A percentile compares a stretch with the other conserved stretches of the same genome.
Evolutionary conservation across 2,113 vertebrate genomes (phyloP).

Genomic region (Spea bombifrons): DNA sequence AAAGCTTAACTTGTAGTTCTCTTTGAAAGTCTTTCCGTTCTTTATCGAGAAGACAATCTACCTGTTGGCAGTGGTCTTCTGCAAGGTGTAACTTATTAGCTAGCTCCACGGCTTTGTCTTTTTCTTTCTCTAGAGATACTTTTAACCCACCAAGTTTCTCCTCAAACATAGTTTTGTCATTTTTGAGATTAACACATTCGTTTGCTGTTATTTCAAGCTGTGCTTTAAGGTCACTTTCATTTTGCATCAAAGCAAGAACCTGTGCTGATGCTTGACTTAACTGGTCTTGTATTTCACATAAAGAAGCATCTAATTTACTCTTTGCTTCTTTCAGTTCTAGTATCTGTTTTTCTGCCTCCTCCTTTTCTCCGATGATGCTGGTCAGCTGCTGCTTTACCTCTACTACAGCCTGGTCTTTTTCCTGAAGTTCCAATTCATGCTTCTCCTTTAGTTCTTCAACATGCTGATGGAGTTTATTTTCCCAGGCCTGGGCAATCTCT

Average conservation of each 20-base stretch:
- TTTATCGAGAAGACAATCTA: constrained; percentile 64
- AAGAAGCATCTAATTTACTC: constrained; percentile 62
- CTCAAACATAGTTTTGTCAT: constrained; percentile 71
- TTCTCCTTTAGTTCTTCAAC: constrained; percentile 76
- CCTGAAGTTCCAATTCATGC: constrained; percentile 69
- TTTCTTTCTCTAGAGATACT: constrained; percentile 63
- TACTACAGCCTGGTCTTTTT: constrained; percentile 74
- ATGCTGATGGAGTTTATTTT: constrained; percentile 73
- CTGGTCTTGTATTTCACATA: constrained; percentile 79
- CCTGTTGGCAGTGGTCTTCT: constrained; percentile 65
- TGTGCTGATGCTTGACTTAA: constrained; percentile 68
- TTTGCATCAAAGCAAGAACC: constrained; percentile 65
- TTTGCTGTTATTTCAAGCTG: constrained; percentile 72
- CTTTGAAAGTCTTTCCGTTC: constrained; percentile 69
- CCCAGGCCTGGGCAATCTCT: constrained; percentile 65
- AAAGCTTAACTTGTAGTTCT: constrained; percentile 64
- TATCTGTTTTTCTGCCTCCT: constrained; percentile 63
- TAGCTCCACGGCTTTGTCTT: constrained; percentile 64
- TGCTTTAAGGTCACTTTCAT: constrained; percentile 68
- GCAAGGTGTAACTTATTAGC: constrained; percentile 62
- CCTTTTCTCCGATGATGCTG: constrained; percentile 65
- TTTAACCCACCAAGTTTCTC: constrained; percentile 67
- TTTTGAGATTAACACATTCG: constrained; percentile 71
- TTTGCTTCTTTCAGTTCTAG: constrained; percentile 72
- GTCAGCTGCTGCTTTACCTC: constrained; percentile 71